These are phyloP conservation scores for Ianthella basta DNA, from an alignment of 37 sponge, comb jelly and placozoan species.

Conservation along the genomic window DNA sequence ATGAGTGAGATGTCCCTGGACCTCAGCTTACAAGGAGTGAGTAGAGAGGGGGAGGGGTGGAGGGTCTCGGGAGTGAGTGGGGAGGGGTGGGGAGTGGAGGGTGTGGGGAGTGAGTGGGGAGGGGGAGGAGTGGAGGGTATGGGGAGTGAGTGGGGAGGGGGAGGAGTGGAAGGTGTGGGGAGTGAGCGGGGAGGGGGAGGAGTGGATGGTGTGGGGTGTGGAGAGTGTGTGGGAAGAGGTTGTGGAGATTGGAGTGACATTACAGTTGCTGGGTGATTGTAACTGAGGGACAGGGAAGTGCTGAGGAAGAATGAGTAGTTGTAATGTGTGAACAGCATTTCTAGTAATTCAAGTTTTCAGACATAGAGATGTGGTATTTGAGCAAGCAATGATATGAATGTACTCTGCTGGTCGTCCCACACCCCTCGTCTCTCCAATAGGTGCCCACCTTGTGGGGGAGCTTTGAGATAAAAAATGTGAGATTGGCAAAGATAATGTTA, in stretches of 20 bases:
- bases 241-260: too few species aligned
- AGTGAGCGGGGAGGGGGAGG: too few species aligned
- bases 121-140: constrained; percentile 17
- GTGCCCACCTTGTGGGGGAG: constrained; percentile 87
- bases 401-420: neutral
- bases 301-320: too few species aligned
- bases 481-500: constrained; percentile 78
- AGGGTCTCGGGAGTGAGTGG: neutral
- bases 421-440: constrained; percentile 28
- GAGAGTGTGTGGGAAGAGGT: neutral
- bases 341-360: too few species aligned
- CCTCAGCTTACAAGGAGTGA: constrained; percentile 70
- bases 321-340: too few species aligned
- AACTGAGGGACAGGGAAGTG: too few species aligned
- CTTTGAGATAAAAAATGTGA: constrained; percentile 79
- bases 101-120: neutral
- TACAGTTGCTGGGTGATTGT: neutral
- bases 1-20: constrained; percentile 79
- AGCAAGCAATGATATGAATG: neutral
- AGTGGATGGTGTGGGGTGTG: neutral
- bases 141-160: too few species aligned
- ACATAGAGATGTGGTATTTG: neutral
- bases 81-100: too few species aligned
- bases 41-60: neutral
- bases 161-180: too few species aligned